Evolutionary conservation across 2,888 invertebrate genomes (phyloP).

Genomic region (Pammene aurita): DNA sequence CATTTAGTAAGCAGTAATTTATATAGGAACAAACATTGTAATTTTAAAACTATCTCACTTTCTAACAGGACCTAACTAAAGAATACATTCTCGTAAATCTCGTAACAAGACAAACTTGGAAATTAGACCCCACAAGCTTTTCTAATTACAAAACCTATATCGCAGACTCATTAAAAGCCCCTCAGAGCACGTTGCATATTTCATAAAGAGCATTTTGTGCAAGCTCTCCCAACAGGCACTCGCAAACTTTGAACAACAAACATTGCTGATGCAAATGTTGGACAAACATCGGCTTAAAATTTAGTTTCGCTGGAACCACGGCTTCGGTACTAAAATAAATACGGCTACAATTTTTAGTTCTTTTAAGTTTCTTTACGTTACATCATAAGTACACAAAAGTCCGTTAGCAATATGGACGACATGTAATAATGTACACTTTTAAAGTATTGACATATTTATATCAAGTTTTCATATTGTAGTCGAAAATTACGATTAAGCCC

Average conservation of each 20-base stretch:
- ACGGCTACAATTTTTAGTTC: conserved; percentile 1
- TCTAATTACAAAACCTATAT: conserved; percentile 35
- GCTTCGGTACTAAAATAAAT: conserved; percentile 26
- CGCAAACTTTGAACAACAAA: conserved; percentile 58
- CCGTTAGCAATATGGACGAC: background rate
- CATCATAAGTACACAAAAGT: background rate
- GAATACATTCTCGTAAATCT: background rate
- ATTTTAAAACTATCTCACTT: background rate
- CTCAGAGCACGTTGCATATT: conserved; percentile 58
- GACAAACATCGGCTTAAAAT: conserved; percentile 56
- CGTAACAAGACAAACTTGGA: background rate
- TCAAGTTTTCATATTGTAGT: no score
- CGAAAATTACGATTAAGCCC: no score
- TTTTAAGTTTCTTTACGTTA: background rate
- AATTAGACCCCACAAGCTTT: background rate
- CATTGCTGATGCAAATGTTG: conserved; percentile 57
- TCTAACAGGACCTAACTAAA: background rate
- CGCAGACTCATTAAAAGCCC: conserved; percentile 41
- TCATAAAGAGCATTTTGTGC: conserved; percentile 57
- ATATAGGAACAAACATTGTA: no score
- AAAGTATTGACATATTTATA: no score
- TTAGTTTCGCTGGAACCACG: conserved; percentile 20
- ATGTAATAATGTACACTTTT: no score
- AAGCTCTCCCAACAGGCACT: conserved; percentile 46
- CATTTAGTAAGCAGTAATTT: no score